Percentiles rank a stretch among this genome's conserved stretches.
Conservation (phyloP, 2,113 vertebrate species). For the Trachemys scripta region DNA sequence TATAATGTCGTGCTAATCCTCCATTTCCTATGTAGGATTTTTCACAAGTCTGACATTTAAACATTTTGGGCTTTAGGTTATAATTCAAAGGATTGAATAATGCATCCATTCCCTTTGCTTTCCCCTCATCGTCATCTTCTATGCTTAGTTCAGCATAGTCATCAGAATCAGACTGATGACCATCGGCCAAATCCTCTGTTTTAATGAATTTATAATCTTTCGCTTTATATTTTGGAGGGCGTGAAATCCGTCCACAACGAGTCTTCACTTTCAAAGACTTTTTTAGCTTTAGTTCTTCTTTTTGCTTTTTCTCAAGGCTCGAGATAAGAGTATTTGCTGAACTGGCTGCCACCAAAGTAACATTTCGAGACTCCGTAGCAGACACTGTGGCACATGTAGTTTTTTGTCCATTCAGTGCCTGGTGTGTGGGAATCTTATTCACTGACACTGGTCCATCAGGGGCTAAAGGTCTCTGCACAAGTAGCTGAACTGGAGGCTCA, state of each 20-base stretch:
- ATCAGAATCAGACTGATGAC: slow-evolving; percentile 94
- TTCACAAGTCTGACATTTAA: slow-evolving; percentile 91
- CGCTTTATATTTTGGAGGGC: slow-evolving; percentile 95
- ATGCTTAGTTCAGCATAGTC: slow-evolving; percentile 94
- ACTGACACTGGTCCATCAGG: slow-evolving; percentile 77
- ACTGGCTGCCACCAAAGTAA: neutral
- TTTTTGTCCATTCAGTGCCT: slow-evolving; percentile 38
- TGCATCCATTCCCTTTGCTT: slow-evolving; percentile 55
- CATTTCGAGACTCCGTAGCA: neutral
- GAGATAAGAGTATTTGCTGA: slow-evolving; percentile 14
- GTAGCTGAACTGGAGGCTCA: slow-evolving; percentile 82
- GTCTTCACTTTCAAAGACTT: slow-evolving; percentile 91
- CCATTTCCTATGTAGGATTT: slow-evolving; percentile 96
- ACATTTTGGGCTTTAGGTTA: slow-evolving; percentile 85
- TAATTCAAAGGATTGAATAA: slow-evolving; percentile 70
- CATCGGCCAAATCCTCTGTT: slow-evolving; percentile 91
- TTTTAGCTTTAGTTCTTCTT: slow-evolving; percentile 82
- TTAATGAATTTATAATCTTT: slow-evolving; percentile 98
- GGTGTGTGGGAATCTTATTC: slow-evolving; percentile 65
- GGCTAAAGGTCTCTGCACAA: slow-evolving; percentile 81
- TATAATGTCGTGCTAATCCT: slow-evolving; percentile 93
- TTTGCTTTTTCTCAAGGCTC: slow-evolving; percentile 65
- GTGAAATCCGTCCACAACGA: slow-evolving; percentile 92
- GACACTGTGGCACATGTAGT: fast-evolving
- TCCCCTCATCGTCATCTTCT: slow-evolving; percentile 89